phyloP scores from a whole-genome alignment of 2,113 vertebrate species.

The Pangasianodon gigas region DNA sequence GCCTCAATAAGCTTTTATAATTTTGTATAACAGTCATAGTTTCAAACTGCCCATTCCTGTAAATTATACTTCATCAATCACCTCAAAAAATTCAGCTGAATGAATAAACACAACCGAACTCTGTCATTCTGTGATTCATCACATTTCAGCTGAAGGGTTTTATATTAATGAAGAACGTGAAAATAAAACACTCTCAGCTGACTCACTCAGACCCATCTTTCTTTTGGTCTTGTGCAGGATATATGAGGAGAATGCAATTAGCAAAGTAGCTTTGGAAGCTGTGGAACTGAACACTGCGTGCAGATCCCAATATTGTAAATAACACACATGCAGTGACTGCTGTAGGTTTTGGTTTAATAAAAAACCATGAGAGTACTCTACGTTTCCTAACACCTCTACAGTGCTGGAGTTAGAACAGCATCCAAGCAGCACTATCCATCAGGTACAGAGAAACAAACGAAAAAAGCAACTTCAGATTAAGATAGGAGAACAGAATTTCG shows the following conservation, averaged over 20 bases:
- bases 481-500: neutral
- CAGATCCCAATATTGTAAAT: constrained; percentile 28
- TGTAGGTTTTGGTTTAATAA: neutral
- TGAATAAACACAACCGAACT: constrained; percentile 9
- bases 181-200: constrained; percentile 23
- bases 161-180: constrained; percentile 46
- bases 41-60: neutral
- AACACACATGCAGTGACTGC: neutral
- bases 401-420: neutral
- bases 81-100: neutral
- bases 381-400: too few relatives aligned
- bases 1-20: neutral
- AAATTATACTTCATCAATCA: constrained; percentile 11
- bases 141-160: constrained; percentile 20
- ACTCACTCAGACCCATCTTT: constrained; percentile 26
- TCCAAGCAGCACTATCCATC: neutral
- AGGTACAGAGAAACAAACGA: neutral
- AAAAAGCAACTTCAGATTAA: neutral
- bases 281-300: constrained; percentile 18
- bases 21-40: neutral
- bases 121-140: constrained; percentile 43
- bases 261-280: constrained; percentile 26
- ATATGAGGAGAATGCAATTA: constrained; percentile 40
- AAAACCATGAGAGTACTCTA: neutral
- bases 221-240: constrained; percentile 32